phyloP scores from a whole-genome alignment of 1,140 invertebrate genomes.

The Drosophila nebulosa region DNA sequence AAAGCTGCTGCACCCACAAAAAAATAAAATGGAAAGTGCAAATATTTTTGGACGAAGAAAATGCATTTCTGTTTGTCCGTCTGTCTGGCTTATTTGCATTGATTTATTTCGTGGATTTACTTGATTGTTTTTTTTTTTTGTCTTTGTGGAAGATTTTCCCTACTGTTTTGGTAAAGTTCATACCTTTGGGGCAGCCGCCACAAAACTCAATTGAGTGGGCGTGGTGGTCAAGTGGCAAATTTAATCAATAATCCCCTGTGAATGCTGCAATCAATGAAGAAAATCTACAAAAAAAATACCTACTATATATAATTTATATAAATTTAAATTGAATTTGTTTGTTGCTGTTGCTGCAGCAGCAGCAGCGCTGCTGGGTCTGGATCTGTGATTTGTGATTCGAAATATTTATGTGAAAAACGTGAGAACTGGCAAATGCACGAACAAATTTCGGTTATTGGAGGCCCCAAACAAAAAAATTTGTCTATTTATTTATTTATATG shows the following conservation, averaged over 20 bases:
- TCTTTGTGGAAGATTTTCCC: conserved; percentile 7
- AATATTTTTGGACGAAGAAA: background rate
- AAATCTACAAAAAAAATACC: conserved; percentile 8
- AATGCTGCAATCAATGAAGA: background rate
- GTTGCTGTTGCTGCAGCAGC: conserved; percentile 2
- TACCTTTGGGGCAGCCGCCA: conserved; percentile 18
- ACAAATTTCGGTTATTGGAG: conserved; percentile 50
- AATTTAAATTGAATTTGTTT: conserved; percentile 45
- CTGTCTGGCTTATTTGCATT: conserved; percentile 46
- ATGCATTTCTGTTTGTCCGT: background rate
- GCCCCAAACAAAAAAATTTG: conserved; percentile 17
- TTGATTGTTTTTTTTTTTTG: conserved; percentile 22
- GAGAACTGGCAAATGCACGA: conserved; percentile 59
- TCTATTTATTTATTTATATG: conserved; percentile 60
- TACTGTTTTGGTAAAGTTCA: conserved; percentile 58
- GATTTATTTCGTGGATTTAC: conserved; percentile 52
- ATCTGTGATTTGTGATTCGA: background rate
- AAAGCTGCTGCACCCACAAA: conserved; percentile 23
- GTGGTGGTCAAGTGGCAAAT: conserved; percentile 61
- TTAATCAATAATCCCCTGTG: conserved; percentile 66
- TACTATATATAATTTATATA: conserved; percentile 38
- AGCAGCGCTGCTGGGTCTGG: no score
- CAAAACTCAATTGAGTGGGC: conserved; percentile 40
- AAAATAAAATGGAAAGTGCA: conserved; percentile 48
- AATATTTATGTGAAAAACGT: conserved; percentile 73